These are phyloP conservation scores for Alcis repandata DNA, from an alignment of 2,888 invertebrate genomes.

Conservation along the genomic window DNA sequence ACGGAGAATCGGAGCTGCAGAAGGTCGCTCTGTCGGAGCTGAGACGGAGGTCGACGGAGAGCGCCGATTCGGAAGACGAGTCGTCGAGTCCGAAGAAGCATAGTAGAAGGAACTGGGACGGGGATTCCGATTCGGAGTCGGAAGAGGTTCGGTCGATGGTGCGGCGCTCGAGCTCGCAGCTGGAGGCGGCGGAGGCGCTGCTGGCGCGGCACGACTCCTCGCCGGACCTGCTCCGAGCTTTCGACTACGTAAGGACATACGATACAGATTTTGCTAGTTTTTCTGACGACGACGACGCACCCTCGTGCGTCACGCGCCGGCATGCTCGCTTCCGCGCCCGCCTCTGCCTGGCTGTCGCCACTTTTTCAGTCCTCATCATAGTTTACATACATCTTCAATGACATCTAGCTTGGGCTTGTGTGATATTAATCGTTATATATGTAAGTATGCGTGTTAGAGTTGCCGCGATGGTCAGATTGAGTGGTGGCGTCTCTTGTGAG, in stretches of 20 bases:
- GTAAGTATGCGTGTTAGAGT: slow-evolving; percentile 73
- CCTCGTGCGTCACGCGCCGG: slow-evolving; percentile 61
- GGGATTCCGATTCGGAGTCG: slow-evolving; percentile 89
- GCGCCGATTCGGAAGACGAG: slow-evolving; percentile 75
- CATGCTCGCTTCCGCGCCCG: slow-evolving; percentile 76
- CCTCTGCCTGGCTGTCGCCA: slow-evolving; percentile 80
- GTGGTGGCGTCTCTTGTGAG: slow-evolving; percentile 37
- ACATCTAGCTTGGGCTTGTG: slow-evolving; percentile 80
- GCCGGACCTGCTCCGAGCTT: slow-evolving; percentile 79
- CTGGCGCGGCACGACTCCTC: slow-evolving; percentile 81
- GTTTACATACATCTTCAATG: slow-evolving; percentile 83
- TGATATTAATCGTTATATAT: slow-evolving; percentile 76
- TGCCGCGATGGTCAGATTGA: slow-evolving; percentile 77
- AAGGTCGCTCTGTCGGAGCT: slow-evolving; percentile 77
- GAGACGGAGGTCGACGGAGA: slow-evolving; percentile 78
- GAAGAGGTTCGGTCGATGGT: slow-evolving; percentile 89
- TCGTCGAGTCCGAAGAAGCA: slow-evolving; percentile 76
- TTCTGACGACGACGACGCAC: slow-evolving; percentile 62
- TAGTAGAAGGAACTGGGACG: slow-evolving; percentile 67
- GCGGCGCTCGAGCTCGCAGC: slow-evolving; percentile 88
- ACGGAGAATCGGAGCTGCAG: slow-evolving; percentile 72
- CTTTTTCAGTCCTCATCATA: slow-evolving; percentile 81
- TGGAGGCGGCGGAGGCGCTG: slow-evolving; percentile 87
- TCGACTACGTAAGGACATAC: slow-evolving; percentile 85
- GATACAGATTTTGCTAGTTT: slow-evolving; percentile 78